These are phyloP conservation scores for Triops longicaudatus DNA, from an alignment of 1,140 invertebrate species.

Conservation along the genomic window DNA sequence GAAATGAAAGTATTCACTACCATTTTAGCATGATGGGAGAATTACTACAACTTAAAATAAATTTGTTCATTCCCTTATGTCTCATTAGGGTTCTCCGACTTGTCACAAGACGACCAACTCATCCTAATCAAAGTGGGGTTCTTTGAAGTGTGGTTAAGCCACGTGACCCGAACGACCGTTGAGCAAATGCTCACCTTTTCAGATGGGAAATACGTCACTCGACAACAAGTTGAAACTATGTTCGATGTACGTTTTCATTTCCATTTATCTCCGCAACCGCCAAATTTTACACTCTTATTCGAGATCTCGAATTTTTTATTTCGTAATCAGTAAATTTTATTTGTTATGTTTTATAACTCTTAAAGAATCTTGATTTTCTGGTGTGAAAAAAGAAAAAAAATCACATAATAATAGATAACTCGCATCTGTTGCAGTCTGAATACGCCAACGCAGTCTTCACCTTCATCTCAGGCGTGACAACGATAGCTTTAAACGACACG, in stretches of 20 bases:
- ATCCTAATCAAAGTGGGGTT: constrained; percentile 92
- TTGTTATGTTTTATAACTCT: no score
- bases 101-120: constrained; percentile 86
- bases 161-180: constrained; percentile 58
- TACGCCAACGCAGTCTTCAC: constrained; percentile 65
- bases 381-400: neutral
- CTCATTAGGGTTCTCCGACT: constrained; percentile 59
- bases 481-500: constrained; percentile 70
- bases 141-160: constrained; percentile 90
- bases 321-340: no score
- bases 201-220: constrained; percentile 77
- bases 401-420: neutral
- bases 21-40: no score
- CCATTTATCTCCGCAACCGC: no score
- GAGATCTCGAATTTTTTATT: constrained; percentile 21
- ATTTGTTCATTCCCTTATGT: neutral
- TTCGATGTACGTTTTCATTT: constrained; percentile 71
- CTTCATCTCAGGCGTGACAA: constrained; percentile 69
- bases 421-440: constrained; percentile 45
- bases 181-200: constrained; percentile 79
- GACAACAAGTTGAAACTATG: constrained; percentile 78
- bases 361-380: no score
- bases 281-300: constrained; percentile 23
- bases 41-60: neutral
- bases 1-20: neutral